A percentile compares a stretch with the other conserved stretches of the same genome.
Evolutionary conservation across 2,888 invertebrate genomes (phyloP).

Genomic region (Tanypteryx hageni): DNA sequence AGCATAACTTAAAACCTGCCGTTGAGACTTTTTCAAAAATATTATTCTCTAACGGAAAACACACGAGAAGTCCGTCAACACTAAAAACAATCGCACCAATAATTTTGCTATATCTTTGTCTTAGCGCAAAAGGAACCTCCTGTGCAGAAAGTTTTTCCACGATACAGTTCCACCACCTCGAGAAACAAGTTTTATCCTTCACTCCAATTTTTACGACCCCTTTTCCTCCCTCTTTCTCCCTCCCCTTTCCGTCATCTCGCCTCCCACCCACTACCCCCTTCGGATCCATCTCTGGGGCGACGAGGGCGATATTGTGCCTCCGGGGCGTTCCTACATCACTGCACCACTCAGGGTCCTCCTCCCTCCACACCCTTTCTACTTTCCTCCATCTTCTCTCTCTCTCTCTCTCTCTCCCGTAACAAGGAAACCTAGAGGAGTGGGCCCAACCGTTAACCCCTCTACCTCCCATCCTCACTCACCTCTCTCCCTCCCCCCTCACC

Average conservation of each 20-base stretch:
- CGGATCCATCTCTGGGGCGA: slow-evolving; percentile 37
- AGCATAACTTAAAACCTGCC: no score
- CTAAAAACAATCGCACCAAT: not conserved
- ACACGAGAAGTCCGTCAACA: not conserved
- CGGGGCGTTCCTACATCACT: slow-evolving; percentile 42
- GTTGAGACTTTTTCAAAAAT: no score
- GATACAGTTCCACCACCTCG: slow-evolving; percentile 51
- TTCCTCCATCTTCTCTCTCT: not conserved
- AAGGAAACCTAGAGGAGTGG: not conserved
- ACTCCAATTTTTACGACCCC: slow-evolving; percentile 60
- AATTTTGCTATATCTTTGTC: not conserved
- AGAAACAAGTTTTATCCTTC: slow-evolving; percentile 61
- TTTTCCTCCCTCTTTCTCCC: slow-evolving; percentile 21
- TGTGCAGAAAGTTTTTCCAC: slow-evolving; percentile 55
- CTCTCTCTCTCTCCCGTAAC: not conserved
- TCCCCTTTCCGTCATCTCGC: not conserved
- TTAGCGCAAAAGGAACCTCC: slow-evolving; percentile 5
- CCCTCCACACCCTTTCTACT: not conserved
- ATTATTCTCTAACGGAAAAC: no score
- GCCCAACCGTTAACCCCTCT: not conserved
- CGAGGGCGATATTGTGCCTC: slow-evolving; percentile 50
- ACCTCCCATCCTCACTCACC: not conserved
- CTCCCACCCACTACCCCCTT: not conserved
- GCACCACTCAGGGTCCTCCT: slow-evolving; percentile 12
- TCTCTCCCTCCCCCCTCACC: not conserved